Evolutionary conservation across 2,797 vertebrate genomes (phyloP), one percentile per base, ranked within the genome.

Genomic region (Micrastur ruficollis): DNA sequence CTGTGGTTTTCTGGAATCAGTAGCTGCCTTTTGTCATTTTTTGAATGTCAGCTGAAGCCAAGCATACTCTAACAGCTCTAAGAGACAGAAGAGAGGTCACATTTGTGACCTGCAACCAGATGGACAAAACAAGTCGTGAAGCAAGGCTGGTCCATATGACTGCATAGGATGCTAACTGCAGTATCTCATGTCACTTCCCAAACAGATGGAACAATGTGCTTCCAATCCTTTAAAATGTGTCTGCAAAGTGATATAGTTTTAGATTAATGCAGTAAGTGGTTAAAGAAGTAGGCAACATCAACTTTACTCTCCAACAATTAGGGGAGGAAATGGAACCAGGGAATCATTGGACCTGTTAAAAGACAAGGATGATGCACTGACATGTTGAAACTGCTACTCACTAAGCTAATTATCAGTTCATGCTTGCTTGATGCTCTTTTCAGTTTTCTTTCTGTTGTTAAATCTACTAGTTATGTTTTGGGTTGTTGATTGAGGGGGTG

Each of bases 1-100:
- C 0, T 4, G 9, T 8, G 3, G 0, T 32, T 87, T 82, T 70
- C 36, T 63, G 25, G 1, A 49, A 62, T 32, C 6, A 40, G 18
- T 40, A 25, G 10, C 20, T 81, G 29, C 7, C 47, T 92, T 73
- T 84, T 55, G n/a, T 55, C 22, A 46, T 40, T 88, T 92, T 90
- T 61, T 56, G 17, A 81, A 71, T 26, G 40, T 36, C 32, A 80
- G 38, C 55, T 87, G 66, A 89, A 85, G 50, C 36, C 46, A 71
- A 85, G 47, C 12, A 55, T 36, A 56, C 4, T 56, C 23, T 89
- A 84, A 61, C 21, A 72, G 49, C 29, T 52, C 31, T 27, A 27
- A 79, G 34, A 80, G 6, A 65, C 20, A 75, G 49, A 83, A 76
- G 8, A 76, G 38, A 83, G 32, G 38, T 82, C 79, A 80, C 31